Evolutionary conservation across 2,797 vertebrate species (phyloP).

Genomic region (Hipposideros larvatus): DNA sequence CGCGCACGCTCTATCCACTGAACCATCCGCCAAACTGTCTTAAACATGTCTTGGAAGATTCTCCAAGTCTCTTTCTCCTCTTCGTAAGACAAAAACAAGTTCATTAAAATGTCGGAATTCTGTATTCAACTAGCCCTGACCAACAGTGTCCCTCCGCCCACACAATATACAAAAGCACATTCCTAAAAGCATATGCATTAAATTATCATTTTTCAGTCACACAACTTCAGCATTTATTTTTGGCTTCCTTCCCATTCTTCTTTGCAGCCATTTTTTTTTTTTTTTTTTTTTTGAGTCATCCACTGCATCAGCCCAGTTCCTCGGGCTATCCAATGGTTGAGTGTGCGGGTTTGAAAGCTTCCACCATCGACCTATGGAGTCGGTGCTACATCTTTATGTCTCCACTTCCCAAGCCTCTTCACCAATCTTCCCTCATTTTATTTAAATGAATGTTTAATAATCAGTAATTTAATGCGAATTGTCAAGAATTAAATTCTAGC

Average conservation of each 20-base stretch:
- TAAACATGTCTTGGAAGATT: slow-evolving; percentile 68
- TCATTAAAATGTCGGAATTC: slow-evolving; percentile 79
- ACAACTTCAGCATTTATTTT: slow-evolving; percentile 74
- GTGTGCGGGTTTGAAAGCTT: not conserved
- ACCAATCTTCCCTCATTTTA: slow-evolving; percentile 42
- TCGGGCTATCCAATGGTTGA: not conserved
- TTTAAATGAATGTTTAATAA: slow-evolving; percentile 63
- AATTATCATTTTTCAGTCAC: slow-evolving; percentile 75
- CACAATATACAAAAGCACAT: slow-evolving; percentile 63
- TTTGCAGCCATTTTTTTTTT: not conserved
- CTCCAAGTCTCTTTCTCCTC: slow-evolving; percentile 66
- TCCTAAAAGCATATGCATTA: slow-evolving; percentile 81
- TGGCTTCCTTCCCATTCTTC: slow-evolving; percentile 72
- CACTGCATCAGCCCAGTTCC: not conserved
- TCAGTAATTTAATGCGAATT: slow-evolving; percentile 44
- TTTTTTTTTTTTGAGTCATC: not conserved
- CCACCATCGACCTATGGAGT: not conserved
- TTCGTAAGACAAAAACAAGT: slow-evolving; percentile 75
- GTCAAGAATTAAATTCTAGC: slow-evolving; percentile 50
- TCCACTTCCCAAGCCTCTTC: slow-evolving; percentile 33
- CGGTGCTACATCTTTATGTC: not conserved
- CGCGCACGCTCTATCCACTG: too few species aligned
- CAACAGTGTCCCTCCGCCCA: slow-evolving; percentile 48
- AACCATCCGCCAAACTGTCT: slow-evolving; percentile 1
- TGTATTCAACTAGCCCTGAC: slow-evolving; percentile 69